Evolutionary conservation across 2,888 invertebrate species (phyloP), one percentile per base, ranked within the genome.

Genomic region (Microctonus hyperodae): DNA sequence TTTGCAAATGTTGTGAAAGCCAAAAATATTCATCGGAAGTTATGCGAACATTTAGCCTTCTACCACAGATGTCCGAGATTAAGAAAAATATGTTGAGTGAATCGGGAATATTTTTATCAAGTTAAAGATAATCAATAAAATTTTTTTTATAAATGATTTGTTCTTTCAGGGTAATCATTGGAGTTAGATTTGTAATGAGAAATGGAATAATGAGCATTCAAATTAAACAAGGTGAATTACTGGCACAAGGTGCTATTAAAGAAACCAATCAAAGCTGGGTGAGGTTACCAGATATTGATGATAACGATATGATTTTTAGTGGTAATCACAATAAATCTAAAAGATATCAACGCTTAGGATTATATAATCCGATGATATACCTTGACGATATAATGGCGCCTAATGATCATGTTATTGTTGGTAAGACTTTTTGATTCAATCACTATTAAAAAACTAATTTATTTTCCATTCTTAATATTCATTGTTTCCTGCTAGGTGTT

Each of bases 41-140:
- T 9, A 35, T 35, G 4, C 35, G 35, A 35, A 35, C 10, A 10
- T 9, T 35, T 5, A 35, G 35, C 10, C 35, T 35, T 35, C 10
- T 35, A 5, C 35, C 4, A 10, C 35, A 35, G 10, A 35, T 9
- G 1, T 35, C 35, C 5, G 10, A 35, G 35, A 10, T 35, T 4
- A 1, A 35, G 35, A 10, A 35, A 1, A 35, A 35, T 10, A 35
- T 35, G 35, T 35, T 35, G 35, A 35, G 35, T 35, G n/a, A n/a
- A n/a, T 37, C n/a, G 3, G n/a, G n/a, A 37, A n/a, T 37, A 4
- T 3, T n/a, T 37, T 37, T 3, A 37, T n/a, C n/a, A 4, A n/a
- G n/a, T 2, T 0, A 4, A 1, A 37, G 13, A n/a, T 13, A n/a
- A 3, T n/a, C 0, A 3, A 4, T 0, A 3, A 37, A n/a, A 1